These are phyloP conservation scores for Tangara arthus DNA, from an alignment of 2,797 vertebrate genomes.

Conservation along the genomic window DNA sequence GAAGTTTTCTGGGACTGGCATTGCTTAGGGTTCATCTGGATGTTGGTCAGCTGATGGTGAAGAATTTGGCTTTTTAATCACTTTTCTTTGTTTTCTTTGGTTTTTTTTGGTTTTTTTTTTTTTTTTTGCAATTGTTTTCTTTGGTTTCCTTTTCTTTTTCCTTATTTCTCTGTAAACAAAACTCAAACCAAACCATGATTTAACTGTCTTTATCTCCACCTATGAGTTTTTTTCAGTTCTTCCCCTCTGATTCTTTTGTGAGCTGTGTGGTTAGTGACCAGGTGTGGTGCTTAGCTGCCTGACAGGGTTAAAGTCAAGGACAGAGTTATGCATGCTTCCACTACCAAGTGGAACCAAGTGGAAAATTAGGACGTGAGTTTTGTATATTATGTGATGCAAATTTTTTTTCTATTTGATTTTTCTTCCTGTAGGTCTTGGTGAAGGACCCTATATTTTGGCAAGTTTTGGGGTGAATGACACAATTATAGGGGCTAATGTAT, in stretches of 20 bases:
- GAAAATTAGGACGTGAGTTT: neutral
- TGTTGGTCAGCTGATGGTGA: neutral
- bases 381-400: neutral
- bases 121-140: neutral
- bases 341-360: neutral
- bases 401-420: neutral
- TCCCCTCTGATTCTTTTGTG: neutral
- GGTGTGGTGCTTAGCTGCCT: neutral
- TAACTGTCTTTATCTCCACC: neutral
- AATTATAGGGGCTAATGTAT: conserved; percentile 89
- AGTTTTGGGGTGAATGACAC: conserved; percentile 84
- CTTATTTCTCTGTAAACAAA: neutral
- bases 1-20: neutral
- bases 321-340: neutral
- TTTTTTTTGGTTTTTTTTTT: neutral
- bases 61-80: neutral
- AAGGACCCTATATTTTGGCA: conserved; percentile 90
- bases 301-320: neutral
- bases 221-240: neutral
- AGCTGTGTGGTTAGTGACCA: rapidly evolving
- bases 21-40: neutral
- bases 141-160: neutral
- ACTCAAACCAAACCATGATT: neutral
- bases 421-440: conserved; percentile 83
- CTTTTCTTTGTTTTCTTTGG: neutral